Percentiles rank a stretch among this genome's conserved stretches.
These are phyloP conservation scores for Eretmochelys imbricata DNA, from an alignment of 2,113 vertebrate species.

Conservation along the genomic window DNA sequence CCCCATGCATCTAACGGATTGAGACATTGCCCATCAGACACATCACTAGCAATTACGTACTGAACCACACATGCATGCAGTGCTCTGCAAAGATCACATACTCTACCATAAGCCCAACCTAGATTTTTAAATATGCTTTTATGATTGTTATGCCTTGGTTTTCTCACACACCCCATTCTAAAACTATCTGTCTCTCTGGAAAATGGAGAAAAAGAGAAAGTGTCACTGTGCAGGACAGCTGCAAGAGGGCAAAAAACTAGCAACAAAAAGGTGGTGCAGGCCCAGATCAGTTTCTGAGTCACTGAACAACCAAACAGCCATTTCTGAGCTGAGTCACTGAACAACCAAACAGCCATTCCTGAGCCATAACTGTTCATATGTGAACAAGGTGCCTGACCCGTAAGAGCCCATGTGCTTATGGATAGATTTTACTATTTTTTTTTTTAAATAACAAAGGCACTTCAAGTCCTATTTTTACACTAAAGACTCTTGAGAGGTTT, in stretches of 20 bases:
- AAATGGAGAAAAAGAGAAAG: not conserved
- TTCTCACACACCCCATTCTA: not conserved
- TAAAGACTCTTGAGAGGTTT: not conserved
- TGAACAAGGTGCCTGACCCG: not conserved
- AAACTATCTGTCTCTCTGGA: not conserved
- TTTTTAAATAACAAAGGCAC: not conserved
- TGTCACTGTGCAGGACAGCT: not conserved
- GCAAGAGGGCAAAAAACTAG: not conserved
- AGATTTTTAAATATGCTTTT: not conserved
- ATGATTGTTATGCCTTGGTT: not conserved
- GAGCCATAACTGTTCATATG: not conserved
- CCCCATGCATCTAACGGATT: not conserved
- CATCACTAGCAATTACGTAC: not conserved
- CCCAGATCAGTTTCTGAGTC: not conserved
- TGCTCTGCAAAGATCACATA: not conserved
- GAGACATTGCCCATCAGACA: not conserved
- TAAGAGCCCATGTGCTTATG: not conserved
- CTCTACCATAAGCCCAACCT: not conserved
- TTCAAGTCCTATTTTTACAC: not conserved
- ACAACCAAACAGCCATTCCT: not conserved
- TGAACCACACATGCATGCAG: not conserved
- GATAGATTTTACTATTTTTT: fast-evolving
- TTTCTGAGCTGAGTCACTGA: not conserved
- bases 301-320: not conserved
- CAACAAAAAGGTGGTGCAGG: no score